phyloP scores from a whole-genome alignment of 35 echinoderm and acorn worm species.

The Ophiothrix spiculata region DNA sequence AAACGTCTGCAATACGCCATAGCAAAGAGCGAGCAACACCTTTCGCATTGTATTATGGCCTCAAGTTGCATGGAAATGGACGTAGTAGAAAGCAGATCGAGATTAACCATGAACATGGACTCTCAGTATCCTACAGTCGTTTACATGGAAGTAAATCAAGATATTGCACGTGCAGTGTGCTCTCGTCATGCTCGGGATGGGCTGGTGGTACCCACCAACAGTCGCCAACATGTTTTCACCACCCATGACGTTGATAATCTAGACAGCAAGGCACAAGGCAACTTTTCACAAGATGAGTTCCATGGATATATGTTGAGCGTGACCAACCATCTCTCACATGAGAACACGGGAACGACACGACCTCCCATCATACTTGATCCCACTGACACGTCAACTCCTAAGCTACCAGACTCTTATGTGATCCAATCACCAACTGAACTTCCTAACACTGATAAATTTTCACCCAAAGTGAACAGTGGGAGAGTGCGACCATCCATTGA shows the following conservation, averaged over 20 bases:
- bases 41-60: conserved; percentile 9
- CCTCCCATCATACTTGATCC: neutral
- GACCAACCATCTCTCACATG: conserved; percentile 18
- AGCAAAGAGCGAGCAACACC: conserved; percentile 12
- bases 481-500: neutral
- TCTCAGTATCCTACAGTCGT: neutral
- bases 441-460: neutral
- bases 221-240: conserved; percentile 12
- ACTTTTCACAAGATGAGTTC: conserved; percentile 6
- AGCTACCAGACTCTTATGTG: neutral
- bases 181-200: neutral
- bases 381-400: neutral
- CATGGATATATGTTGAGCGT: neutral
- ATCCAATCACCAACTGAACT: neutral
- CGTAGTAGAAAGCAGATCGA: neutral
- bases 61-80: neutral
- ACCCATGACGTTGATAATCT: conserved; percentile 7
- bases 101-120: neutral
- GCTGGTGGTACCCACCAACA: neutral
- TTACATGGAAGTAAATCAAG: too few species aligned
- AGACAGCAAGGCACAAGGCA: conserved; percentile 3
- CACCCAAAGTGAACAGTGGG: neutral
- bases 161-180: neutral
- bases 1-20: conserved; percentile 10
- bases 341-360: neutral